Evolutionary conservation across 1,140 invertebrate genomes (phyloP).

Genomic region (Trachymyrmex septentrionalis): DNA sequence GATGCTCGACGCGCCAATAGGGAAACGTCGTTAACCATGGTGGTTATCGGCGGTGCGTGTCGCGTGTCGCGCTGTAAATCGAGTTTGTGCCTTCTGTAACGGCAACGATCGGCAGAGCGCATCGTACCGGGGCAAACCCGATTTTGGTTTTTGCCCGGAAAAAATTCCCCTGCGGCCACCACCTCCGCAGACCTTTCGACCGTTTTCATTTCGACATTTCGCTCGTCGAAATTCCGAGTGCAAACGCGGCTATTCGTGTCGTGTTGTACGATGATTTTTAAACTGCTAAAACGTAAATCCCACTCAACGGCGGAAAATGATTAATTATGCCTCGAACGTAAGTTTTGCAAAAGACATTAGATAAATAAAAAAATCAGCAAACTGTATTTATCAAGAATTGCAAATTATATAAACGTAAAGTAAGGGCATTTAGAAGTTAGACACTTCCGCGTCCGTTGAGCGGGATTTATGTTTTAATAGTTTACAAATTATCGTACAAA

Average conservation of each 20-base stretch:
- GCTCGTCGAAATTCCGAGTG: constrained; percentile 27
- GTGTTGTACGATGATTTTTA: constrained; percentile 41
- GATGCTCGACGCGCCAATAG: constrained; percentile 83
- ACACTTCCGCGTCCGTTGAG: no score
- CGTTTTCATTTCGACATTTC: constrained; percentile 63
- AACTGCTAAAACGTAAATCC: constrained; percentile 25
- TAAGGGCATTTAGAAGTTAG: no score
- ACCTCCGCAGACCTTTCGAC: constrained; percentile 40
- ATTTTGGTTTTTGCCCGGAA: constrained; percentile 71
- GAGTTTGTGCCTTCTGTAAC: constrained; percentile 81
- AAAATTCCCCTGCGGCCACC: constrained; percentile 61
- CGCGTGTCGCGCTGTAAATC: constrained; percentile 84
- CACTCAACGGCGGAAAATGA: not conserved
- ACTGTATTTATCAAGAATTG: not conserved
- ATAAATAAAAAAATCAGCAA: not conserved
- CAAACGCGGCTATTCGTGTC: not conserved
- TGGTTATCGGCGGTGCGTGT: constrained; percentile 84
- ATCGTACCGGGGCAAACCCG: constrained; percentile 65
- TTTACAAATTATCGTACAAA: no score
- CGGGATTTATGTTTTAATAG: no score
- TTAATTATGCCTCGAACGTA: not conserved
- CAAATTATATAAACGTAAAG: not conserved
- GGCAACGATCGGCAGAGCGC: constrained; percentile 58
- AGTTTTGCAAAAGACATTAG: not conserved
- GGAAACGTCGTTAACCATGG: constrained; percentile 84